These are phyloP conservation scores for Agrochola macilenta DNA, from an alignment of 2,888 invertebrate genomes.

Conservation along the genomic window DNA sequence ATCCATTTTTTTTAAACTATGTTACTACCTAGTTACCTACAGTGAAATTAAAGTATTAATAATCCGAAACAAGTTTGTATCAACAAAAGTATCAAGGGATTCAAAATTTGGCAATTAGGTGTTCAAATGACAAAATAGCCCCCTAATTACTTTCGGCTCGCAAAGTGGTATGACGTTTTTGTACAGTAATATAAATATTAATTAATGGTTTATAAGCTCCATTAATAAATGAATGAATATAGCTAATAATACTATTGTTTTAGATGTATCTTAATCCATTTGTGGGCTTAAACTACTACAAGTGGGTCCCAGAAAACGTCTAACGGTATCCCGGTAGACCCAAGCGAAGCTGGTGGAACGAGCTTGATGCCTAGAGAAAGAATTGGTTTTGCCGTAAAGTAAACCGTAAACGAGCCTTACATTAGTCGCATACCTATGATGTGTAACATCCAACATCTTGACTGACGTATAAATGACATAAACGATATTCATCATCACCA, in stretches of 20 bases:
- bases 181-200: neutral
- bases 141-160: constrained; percentile 2
- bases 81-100: constrained; percentile 26
- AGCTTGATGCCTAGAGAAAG: no score
- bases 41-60: constrained; percentile 1
- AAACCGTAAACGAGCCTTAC: no score
- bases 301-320: neutral
- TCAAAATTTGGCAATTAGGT: constrained; percentile 36
- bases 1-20: neutral
- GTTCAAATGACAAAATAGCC: constrained; percentile 5
- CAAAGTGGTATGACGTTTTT: neutral
- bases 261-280: neutral
- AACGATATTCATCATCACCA: no score
- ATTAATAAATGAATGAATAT: neutral
- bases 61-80: constrained; percentile 12
- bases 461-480: no score
- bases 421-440: no score
- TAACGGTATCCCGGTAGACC: neutral
- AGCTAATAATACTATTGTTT: no score
- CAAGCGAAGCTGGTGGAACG: neutral
- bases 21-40: neutral
- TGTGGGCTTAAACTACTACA: neutral
- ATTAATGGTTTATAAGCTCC: neutral
- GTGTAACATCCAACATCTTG: no score
- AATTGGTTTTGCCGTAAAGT: no score